These are phyloP conservation scores for Helicoverpa zea DNA, from an alignment of 1,140 invertebrate genomes.

Conservation along the genomic window DNA sequence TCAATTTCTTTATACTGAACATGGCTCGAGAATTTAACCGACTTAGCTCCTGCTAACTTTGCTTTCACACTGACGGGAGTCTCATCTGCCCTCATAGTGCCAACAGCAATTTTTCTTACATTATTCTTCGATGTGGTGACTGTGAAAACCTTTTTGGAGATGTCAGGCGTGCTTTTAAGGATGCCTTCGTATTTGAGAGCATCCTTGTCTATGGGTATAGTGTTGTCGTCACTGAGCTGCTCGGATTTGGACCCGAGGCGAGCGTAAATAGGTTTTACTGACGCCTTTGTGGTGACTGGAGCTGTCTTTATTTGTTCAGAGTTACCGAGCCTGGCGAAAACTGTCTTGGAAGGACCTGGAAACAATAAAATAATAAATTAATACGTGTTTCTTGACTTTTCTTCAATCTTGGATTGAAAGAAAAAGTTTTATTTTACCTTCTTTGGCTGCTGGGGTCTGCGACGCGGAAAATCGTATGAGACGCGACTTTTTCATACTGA, in stretches of 20 bases:
- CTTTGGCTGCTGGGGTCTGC: constrained; percentile 59
- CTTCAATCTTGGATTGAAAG: too few species aligned
- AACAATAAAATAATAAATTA: background rate
- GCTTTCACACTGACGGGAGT: constrained; percentile 78
- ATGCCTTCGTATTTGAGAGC: constrained; percentile 84
- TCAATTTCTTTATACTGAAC: constrained; percentile 85
- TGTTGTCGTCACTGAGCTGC: constrained; percentile 38
- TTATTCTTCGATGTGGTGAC: constrained; percentile 74
- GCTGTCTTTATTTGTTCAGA: constrained; percentile 60
- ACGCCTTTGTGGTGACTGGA: constrained; percentile 39
- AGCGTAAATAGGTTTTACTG: constrained; percentile 75
- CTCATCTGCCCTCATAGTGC: constrained; percentile 84
- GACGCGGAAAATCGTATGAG: constrained; percentile 68
- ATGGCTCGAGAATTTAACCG: constrained; percentile 83
- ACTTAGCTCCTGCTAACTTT: constrained; percentile 78
- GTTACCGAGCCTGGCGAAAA: constrained; percentile 76
- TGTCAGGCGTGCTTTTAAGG: constrained; percentile 67
- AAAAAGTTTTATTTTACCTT: constrained; percentile 59
- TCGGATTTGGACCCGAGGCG: constrained; percentile 76
- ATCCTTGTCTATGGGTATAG: constrained; percentile 73
- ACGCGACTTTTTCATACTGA: constrained; percentile 70
- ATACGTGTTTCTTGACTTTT: too few species aligned
- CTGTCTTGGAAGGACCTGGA: constrained; percentile 68
- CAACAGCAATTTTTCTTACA: constrained; percentile 71
- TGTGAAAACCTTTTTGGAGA: constrained; percentile 73